Percentiles rank a stretch among this genome's conserved stretches.
Evolutionary conservation across 2,888 invertebrate genomes (phyloP).

Genomic region (Ferrisia virgata): DNA sequence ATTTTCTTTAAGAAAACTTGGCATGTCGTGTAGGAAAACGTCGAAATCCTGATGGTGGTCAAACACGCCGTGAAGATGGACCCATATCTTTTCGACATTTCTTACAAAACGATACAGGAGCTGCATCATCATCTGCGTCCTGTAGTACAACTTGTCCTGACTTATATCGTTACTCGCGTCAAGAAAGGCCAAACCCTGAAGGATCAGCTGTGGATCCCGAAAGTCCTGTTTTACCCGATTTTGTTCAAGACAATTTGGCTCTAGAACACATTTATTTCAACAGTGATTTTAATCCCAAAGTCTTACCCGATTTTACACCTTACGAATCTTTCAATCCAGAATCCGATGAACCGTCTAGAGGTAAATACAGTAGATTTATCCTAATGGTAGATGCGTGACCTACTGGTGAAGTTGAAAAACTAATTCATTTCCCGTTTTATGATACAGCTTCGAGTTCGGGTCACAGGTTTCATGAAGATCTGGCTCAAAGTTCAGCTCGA

Average conservation of each 20-base stretch:
- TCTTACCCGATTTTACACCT: conserved; percentile 57
- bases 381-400: background rate
- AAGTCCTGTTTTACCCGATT: conserved; percentile 62
- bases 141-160: conserved; percentile 1
- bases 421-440: background rate
- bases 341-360: background rate
- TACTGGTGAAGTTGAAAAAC: too few relatives aligned
- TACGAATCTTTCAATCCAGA: background rate
- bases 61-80: conserved; percentile 65
- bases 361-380: background rate
- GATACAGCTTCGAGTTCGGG: background rate
- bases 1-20: background rate
- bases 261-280: conserved; percentile 71
- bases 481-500: background rate
- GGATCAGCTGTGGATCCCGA: conserved; percentile 30
- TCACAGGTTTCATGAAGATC: background rate
- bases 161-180: conserved; percentile 30
- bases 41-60: conserved; percentile 47
- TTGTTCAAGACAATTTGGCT: conserved; percentile 83
- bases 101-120: conserved; percentile 53
- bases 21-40: background rate
- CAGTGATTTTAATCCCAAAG: conserved; percentile 51
- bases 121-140: background rate
- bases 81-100: conserved; percentile 85
- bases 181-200: conserved; percentile 31